Evolutionary conservation across 2,888 invertebrate species (phyloP).

Genomic region (Chrysopilus asiliformis): DNA sequence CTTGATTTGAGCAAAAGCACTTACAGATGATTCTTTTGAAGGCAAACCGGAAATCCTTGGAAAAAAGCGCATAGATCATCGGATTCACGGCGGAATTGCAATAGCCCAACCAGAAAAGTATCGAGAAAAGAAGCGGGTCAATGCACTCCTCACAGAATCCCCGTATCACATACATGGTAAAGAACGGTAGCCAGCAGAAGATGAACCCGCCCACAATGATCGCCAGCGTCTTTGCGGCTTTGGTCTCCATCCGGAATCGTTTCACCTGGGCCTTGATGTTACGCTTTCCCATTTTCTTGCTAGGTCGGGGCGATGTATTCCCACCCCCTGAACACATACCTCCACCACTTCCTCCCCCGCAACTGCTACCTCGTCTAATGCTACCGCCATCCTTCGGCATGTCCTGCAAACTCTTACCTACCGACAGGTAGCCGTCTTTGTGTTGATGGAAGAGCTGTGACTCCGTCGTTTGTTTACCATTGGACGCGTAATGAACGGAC

Average conservation of each 20-base stretch:
- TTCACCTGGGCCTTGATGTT: conserved; percentile 87
- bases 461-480: conserved; percentile 49
- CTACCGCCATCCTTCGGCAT: conserved; percentile 29
- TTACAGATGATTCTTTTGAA: conserved; percentile 86
- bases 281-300: conserved; percentile 68
- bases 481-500: conserved; percentile 54
- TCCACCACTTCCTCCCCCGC: conserved; percentile 9
- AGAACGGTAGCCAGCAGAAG: conserved; percentile 94
- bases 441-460: conserved; percentile 33
- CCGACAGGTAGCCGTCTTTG: conserved; percentile 40
- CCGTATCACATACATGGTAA: conserved; percentile 82
- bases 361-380: conserved; percentile 7
- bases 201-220: conserved; percentile 97
- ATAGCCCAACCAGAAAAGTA: conserved; percentile 95
- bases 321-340: neutral
- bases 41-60: conserved; percentile 88
- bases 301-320: conserved; percentile 30
- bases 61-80: conserved; percentile 86
- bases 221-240: conserved; percentile 91
- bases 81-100: conserved; percentile 95
- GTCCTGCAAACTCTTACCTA: conserved; percentile 34
- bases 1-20: conserved; percentile 53
- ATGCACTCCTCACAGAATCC: conserved; percentile 82
- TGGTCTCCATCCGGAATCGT: conserved; percentile 88
- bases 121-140: conserved; percentile 70